These are phyloP conservation scores for Adela reaumurella DNA, from an alignment of 2,888 invertebrate genomes.

Conservation along the genomic window DNA sequence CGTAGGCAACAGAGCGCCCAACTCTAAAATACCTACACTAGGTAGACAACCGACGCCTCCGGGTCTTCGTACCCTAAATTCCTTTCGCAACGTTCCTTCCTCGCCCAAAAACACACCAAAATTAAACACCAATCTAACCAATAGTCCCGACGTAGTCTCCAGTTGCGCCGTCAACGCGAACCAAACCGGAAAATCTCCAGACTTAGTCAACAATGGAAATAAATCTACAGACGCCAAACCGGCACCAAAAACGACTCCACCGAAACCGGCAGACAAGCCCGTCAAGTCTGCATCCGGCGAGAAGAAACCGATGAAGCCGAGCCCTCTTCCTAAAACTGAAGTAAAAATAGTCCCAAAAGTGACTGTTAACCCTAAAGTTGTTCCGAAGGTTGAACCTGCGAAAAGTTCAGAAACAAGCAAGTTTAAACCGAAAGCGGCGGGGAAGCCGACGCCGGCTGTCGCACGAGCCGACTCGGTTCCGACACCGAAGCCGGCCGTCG, in stretches of 20 bases:
- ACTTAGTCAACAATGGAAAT: slow-evolving; percentile 49
- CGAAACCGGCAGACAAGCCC: slow-evolving; percentile 39
- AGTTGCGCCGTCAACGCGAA: slow-evolving; percentile 60
- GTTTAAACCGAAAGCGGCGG: slow-evolving; percentile 39
- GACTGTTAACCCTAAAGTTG: slow-evolving; percentile 38
- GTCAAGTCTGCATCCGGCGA: slow-evolving; percentile 36
- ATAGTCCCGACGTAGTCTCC: slow-evolving; percentile 71
- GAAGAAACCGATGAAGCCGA: slow-evolving; percentile 30
- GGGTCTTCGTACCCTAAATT: slow-evolving; percentile 37
- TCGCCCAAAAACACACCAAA: slow-evolving; percentile 36
- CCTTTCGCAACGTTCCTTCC: slow-evolving; percentile 37
- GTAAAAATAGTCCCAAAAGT: slow-evolving; percentile 24
- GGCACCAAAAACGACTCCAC: slow-evolving; percentile 33
- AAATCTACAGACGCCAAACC: slow-evolving; percentile 42
- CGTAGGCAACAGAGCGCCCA: slow-evolving; percentile 29
- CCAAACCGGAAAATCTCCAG: slow-evolving; percentile 56
- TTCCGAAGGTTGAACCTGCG: slow-evolving; percentile 32
- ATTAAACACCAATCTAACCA: slow-evolving; percentile 33
- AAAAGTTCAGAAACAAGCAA: slow-evolving; percentile 47
- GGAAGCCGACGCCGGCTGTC: slow-evolving; percentile 25
- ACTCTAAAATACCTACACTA: slow-evolving; percentile 47
- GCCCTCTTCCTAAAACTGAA: slow-evolving; percentile 29
- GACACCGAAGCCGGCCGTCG: slow-evolving; percentile 33
- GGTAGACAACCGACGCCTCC: slow-evolving; percentile 49
- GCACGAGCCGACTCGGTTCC: slow-evolving; percentile 32